Base-by-base conservation (phyloP, 2,888 invertebrate genomes). In the Tinea trinotella region DNA sequence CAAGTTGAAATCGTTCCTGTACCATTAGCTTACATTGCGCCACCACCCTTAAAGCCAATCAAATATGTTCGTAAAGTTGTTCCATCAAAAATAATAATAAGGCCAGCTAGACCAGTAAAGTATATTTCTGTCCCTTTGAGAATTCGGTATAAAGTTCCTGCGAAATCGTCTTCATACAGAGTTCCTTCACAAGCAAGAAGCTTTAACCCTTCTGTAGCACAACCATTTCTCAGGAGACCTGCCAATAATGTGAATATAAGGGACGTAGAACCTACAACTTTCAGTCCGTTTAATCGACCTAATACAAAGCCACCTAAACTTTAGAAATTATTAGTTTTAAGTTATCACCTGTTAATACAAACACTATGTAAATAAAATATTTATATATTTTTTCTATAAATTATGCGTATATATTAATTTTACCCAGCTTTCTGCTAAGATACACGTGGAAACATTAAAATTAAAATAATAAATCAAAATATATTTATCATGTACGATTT, bases 1-100 rank as follows among this genome's bases (percentile, higher is more conserved):
- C 66, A 70, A 17, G 80, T 85, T 0, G 84, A 85, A 63, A 66
- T 85, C 0, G 79, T 80, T 10, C 76, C 76, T 4, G 81, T 82
- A 6, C 84, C 85, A 1, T 60, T 85, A 9, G 71, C 73, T 3
- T 85, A 84, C 55, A 83, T 85, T 9, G 74, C 78, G 12, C 85
- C 83, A 9, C 84, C 83, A 1, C 75, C 80, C 1, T n/a, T n/a
- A n/a, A n/a, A n/a, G 44, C 46, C 7, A 2, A 54, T 56, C 5
- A 52, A 73, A 57, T 75, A 82, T 56, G 59, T 78, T 0, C 78
- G 83, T 58, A 67, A 73, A 0, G 81, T 66, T 57, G 66, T 76
- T 54, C 83, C 84, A 18, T 61, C 73, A 2, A 82, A 74, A 59
- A 71, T 83, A 12, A 70, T 82, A 19, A 68, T 84, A 3, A 69